Evolutionary conservation across 2,888 invertebrate genomes (phyloP).

Genomic region (Amphipoea lucens): DNA sequence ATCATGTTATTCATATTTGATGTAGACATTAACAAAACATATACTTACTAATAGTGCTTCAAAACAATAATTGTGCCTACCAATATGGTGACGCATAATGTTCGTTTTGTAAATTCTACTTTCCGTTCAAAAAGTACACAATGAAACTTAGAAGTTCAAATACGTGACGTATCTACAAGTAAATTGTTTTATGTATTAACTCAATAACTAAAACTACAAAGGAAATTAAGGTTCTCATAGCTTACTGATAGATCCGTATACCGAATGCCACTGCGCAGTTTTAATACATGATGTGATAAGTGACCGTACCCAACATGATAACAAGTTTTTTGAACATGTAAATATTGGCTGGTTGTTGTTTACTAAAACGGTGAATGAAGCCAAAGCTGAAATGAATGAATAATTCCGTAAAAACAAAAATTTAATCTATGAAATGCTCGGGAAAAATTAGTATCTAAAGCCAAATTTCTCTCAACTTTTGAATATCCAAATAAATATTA

Average conservation of each 20-base stretch:
- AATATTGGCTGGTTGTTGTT: constrained; percentile 34
- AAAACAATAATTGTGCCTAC: constrained; percentile 37
- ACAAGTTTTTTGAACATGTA: constrained; percentile 38
- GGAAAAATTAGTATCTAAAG: not conserved
- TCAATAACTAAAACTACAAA: constrained; percentile 58
- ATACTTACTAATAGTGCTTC: constrained; percentile 5
- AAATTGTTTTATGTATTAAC: constrained; percentile 41
- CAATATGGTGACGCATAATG: constrained; percentile 23
- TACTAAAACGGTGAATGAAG: constrained; percentile 7
- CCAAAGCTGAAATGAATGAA: not conserved
- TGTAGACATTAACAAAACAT: constrained; percentile 32
- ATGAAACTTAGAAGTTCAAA: constrained; percentile 27
- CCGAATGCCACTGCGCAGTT: constrained; percentile 58
- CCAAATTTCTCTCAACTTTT: not conserved
- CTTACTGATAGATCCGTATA: constrained; percentile 30
- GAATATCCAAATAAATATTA: not conserved
- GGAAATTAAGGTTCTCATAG: constrained; percentile 37
- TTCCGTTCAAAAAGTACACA: constrained; percentile 13
- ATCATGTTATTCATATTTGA: constrained; percentile 34
- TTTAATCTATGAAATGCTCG: not conserved
- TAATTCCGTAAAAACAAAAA: not conserved
- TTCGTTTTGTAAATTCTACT: not conserved
- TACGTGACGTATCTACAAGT: constrained; percentile 62
- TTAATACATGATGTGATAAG: constrained; percentile 38
- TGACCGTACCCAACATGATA: constrained; percentile 29